Evolutionary conservation across 2,888 invertebrate genomes (phyloP).

Genomic region (Hypomecis atomaria): DNA sequence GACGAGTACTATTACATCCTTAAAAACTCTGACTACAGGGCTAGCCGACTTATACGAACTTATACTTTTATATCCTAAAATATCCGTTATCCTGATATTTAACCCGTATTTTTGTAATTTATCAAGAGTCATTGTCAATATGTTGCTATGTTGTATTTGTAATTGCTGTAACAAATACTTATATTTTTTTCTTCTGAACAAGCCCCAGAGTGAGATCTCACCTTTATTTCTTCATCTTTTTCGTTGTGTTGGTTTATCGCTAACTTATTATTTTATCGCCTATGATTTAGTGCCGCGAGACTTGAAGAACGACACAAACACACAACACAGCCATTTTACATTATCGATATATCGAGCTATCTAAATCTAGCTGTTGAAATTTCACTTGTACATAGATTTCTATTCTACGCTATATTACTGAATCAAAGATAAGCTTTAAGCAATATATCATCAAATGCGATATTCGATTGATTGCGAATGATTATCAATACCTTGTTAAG

Average conservation of each 20-base stretch:
- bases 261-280: conserved; percentile 45
- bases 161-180: background rate
- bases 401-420: background rate
- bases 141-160: no score
- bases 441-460: no score
- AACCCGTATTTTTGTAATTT: no score
- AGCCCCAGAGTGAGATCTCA: background rate
- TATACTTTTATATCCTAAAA: no score
- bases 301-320: conserved; percentile 25
- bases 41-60: no score
- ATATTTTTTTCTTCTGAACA: background rate
- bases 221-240: conserved; percentile 22
- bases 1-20: no score
- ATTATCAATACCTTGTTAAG: no score
- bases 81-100: no score
- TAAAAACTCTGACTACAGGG: no score
- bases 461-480: no score
- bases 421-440: background rate
- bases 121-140: no score
- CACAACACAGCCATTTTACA: conserved; percentile 21
- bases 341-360: conserved; percentile 21
- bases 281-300: conserved; percentile 42
- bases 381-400: conserved; percentile 11
- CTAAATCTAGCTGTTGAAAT: conserved; percentile 24
- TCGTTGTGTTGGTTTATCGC: conserved; percentile 38